These are phyloP conservation scores for Melanocharis versteri DNA, from an alignment of 2,113 vertebrate genomes.

Conservation along the genomic window DNA sequence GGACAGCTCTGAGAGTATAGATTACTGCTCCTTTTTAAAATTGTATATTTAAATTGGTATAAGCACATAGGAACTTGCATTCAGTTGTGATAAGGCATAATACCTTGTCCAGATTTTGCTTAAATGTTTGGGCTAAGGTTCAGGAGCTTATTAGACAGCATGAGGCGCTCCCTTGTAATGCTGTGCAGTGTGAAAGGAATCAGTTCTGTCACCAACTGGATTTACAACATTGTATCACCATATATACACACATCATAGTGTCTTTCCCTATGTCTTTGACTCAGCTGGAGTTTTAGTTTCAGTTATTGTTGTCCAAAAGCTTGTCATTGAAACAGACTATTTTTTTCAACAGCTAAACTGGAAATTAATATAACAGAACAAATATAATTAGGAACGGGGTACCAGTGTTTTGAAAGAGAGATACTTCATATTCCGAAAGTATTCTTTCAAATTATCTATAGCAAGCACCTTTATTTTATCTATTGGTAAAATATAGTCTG, in stretches of 20 bases:
- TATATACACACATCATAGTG: neutral
- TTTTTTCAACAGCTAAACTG: neutral
- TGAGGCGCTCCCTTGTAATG: neutral
- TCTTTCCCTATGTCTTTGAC: neutral
- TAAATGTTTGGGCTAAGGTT: neutral
- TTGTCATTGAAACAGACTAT: neutral
- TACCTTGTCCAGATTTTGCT: neutral
- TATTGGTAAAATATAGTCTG: neutral
- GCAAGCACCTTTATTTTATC: neutral
- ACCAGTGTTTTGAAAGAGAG: neutral
- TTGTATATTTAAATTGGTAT: neutral
- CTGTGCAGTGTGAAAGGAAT: neutral
- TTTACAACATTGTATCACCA: fast-evolving
- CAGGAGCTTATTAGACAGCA: neutral
- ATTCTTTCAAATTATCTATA: neutral
- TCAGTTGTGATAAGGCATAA: neutral
- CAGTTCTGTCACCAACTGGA: neutral
- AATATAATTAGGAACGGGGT: neutral
- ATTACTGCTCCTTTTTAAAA: neutral
- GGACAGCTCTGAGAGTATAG: neutral
- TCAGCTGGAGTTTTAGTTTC: neutral
- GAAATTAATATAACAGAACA: neutral
- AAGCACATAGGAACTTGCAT: neutral
- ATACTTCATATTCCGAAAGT: neutral
- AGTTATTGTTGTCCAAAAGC: neutral